Evolutionary conservation across 1,140 invertebrate species (phyloP).

Genomic region (Fopius arisanus): DNA sequence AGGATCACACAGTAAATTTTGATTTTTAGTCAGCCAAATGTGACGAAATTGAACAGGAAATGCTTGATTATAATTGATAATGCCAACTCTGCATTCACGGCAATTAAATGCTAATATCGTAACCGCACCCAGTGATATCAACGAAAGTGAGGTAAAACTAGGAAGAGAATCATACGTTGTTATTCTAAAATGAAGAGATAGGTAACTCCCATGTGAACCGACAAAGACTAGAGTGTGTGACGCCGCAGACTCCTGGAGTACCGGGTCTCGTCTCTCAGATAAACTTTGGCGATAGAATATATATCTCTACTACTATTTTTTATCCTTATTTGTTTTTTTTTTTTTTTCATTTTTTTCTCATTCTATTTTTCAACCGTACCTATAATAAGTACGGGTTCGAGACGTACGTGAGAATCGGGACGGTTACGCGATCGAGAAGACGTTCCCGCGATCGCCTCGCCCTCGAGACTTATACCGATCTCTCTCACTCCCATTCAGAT

Average conservation of each 20-base stretch:
- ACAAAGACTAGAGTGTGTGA: conserved; percentile 22
- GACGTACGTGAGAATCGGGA: conserved; percentile 42
- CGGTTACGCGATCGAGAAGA: conserved; percentile 37
- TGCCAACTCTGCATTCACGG: too few species aligned
- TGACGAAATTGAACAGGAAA: too few species aligned
- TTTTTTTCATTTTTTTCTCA: conserved; percentile 10
- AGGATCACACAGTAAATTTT: too few species aligned
- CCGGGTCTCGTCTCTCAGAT: conserved; percentile 37
- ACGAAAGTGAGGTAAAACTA: not conserved
- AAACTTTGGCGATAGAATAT: conserved; percentile 42
- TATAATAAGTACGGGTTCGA: conserved; percentile 41
- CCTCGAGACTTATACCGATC: conserved; percentile 13
- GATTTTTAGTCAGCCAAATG: too few species aligned
- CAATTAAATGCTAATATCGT: too few species aligned
- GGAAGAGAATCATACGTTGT: not conserved
- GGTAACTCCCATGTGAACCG: conserved; percentile 10
- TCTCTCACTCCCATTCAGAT: not conserved
- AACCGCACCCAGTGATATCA: not conserved
- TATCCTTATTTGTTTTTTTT: conserved; percentile 21
- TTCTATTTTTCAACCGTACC: too few species aligned
- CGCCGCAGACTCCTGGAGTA: conserved; percentile 24
- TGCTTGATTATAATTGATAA: too few species aligned
- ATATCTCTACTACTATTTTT: too few species aligned
- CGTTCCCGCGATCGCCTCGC: conserved; percentile 35
- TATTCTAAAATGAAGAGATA: conserved; percentile 4